Evolutionary conservation across 1,140 invertebrate genomes (phyloP), one percentile per base, ranked within the genome.

Genomic region (Bombus soroeensis): DNA sequence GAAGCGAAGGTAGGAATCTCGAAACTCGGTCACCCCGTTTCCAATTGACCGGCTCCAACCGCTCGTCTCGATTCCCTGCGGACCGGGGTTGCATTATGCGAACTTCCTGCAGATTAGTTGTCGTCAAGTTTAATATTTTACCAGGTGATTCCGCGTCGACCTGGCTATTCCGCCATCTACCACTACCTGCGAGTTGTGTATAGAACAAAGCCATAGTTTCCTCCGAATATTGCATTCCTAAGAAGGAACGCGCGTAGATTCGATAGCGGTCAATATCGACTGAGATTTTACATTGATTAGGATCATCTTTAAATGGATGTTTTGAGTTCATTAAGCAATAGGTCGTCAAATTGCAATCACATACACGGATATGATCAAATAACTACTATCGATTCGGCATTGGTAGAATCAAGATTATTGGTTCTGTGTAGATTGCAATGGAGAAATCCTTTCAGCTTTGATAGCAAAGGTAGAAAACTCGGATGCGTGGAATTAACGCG

Each of bases 11-110:
- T 64, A 79, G 82, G 75, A 64, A 80, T 84, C 53, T 47, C 39
- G 83, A 80, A 85, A 85, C 76, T 85, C 83, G 83, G 83, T 85
- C 76, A 85, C 83, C 83, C 47, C 66, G 59, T 85, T 72, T 85
- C 68, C 83, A 72, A 85, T 85, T 85, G 83, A 85, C 76, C 77
- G 68, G 25, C 68, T 62, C n/a, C 15, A n/a, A 13, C 25, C 43
- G 25, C 22, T 34, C 68, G 37, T 9, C 43, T 43, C 81, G 25
- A 53, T 53, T 53, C 70, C 37, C n/a, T 3, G 5, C 34, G 3
- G 59, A 53, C 72, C n/a, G 22, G 53, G 5, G 25, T 13, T 43
- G 25, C 72, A 76, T 76, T 76, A 79, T 43, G 66, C 75, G 53
- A 84, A 72, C 75, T 84, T 71, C 82, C 66, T 43, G 37, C n/a